Percentiles rank a stretch among this genome's conserved stretches.
Evolutionary conservation across 2,797 vertebrate genomes (phyloP).

Genomic region (Tenualosa thibaudeaui): DNA sequence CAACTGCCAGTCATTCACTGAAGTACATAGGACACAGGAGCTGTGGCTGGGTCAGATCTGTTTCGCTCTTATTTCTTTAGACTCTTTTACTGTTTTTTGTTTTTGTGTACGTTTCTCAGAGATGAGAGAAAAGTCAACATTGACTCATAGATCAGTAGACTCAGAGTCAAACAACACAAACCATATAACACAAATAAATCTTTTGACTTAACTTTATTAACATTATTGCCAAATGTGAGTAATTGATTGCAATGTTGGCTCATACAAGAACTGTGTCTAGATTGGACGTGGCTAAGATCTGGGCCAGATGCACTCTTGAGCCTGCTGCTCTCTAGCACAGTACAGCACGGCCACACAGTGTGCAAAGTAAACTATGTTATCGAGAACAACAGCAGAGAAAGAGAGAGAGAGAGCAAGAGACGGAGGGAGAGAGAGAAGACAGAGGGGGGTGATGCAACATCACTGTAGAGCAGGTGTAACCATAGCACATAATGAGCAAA

Average conservation of each 20-base stretch:
- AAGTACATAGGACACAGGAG: neutral
- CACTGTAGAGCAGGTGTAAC: conserved; percentile 22
- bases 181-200: neutral
- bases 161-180: neutral
- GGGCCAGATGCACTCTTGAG: neutral
- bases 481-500: conserved; percentile 21
- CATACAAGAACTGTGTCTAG: neutral
- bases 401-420: neutral
- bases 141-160: neutral
- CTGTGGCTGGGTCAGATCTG: neutral
- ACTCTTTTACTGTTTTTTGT: too few relatives aligned
- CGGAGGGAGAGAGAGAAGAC: neutral
- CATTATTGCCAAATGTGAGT: neutral
- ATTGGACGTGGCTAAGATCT: neutral
- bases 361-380: conserved; percentile 17
- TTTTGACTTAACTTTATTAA: neutral
- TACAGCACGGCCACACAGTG: neutral
- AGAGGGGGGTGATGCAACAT: conserved; percentile 15
- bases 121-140: neutral
- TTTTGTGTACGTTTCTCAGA: neutral
- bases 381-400: neutral
- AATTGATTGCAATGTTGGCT: neutral
- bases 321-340: neutral
- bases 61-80: neutral
- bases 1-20: neutral